phyloP scores from a whole-genome alignment of 2,113 vertebrate genomes.

The Glaucomys volans region DNA sequence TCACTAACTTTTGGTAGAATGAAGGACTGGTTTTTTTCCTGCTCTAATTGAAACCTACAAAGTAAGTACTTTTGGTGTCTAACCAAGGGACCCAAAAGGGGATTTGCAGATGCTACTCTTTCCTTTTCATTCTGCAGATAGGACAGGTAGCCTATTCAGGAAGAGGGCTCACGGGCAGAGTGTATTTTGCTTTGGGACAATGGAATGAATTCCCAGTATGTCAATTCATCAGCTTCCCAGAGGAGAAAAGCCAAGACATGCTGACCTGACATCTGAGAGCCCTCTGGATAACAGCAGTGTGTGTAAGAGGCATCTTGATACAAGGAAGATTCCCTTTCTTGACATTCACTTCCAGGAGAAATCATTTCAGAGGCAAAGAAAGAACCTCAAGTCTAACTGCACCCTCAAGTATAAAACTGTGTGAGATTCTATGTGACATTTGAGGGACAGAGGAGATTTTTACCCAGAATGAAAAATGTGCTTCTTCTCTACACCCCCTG shows the following conservation, averaged over 20 bases:
- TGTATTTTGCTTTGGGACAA: background rate
- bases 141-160: background rate
- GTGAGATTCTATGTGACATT: fast-evolving
- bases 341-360: background rate
- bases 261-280: background rate
- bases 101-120: background rate
- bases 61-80: background rate
- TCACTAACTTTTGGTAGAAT: background rate
- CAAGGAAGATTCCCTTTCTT: background rate
- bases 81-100: background rate
- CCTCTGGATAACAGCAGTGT: background rate
- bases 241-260: background rate
- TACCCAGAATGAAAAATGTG: background rate
- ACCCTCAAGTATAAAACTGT: background rate
- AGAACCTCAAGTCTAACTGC: background rate
- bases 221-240: background rate
- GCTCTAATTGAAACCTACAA: background rate
- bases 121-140: too few relatives aligned
- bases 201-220: background rate
- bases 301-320: background rate
- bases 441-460: background rate
- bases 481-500: background rate
- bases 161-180: background rate
- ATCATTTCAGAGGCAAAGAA: background rate
- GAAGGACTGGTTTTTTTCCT: background rate